Conservation (phyloP, 1,140 invertebrate genomes). For the Forficula auricularia region DNA sequence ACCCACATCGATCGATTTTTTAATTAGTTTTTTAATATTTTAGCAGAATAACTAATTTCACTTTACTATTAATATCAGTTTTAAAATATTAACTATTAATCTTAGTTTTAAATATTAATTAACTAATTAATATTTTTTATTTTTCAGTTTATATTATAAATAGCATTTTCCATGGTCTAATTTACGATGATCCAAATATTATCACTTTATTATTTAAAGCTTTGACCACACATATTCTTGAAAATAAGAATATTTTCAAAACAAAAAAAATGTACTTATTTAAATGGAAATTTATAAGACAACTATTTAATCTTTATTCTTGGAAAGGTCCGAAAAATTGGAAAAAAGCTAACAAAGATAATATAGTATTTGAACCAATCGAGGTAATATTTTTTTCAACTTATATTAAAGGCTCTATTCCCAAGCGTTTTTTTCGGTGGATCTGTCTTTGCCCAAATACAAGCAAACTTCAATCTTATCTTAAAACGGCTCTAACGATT, state of each 20-base stretch:
- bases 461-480: too few relatives aligned
- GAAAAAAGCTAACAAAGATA: conserved; percentile 18
- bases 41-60: too few relatives aligned
- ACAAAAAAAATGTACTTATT: conserved; percentile 55
- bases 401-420: conserved; percentile 3
- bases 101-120: too few relatives aligned
- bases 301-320: conserved; percentile 48
- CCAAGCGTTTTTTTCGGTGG: not conserved
- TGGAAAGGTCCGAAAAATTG: conserved; percentile 49
- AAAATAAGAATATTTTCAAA: conserved; percentile 46
- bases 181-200: conserved; percentile 44
- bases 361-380: conserved; percentile 15
- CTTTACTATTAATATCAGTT: too few relatives aligned
- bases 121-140: too few relatives aligned
- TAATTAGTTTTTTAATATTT: too few relatives aligned
- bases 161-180: conserved; percentile 41
- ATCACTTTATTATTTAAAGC: conserved; percentile 45
- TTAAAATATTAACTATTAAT: too few relatives aligned
- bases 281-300: conserved; percentile 40
- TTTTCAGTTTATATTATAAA: not conserved
- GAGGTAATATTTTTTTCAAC: conserved; percentile 19
- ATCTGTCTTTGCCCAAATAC: too few relatives aligned
- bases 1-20: too few relatives aligned
- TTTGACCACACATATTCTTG: conserved; percentile 46
- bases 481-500: too few relatives aligned